Base-by-base conservation (phyloP, 1,140 invertebrate species). In the Drosophila equinoxialis region DNA sequence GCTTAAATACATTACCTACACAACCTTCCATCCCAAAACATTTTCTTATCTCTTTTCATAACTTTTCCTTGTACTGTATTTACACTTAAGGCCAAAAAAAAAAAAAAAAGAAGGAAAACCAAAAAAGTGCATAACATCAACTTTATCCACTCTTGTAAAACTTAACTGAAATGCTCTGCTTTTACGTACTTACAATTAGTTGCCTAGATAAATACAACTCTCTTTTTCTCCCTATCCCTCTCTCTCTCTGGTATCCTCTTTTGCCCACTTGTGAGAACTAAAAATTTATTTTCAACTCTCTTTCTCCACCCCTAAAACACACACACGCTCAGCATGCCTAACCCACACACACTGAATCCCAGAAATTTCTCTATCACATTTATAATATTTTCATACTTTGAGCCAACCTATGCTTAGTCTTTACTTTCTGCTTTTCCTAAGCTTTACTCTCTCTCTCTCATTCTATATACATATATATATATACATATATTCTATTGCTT, bases 171-270 rank as follows among this genome's bases (percentile, higher is more conserved):
- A 63, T 74, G 35, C 72, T 85, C 71, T 66, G 71, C 68, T 81
- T 77, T 82, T 87, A 77, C 71, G 87, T 86, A 71, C 71, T 86
- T 86, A 71, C 74, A 86, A 86, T 86, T 86, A 86, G 83, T 86
- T 86, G 58, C 75, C 81, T 87, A 86, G 77, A 77, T 83, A 85
- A 85, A 85, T 85, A 85, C 74, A 85, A 85, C 82, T 85, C 79
- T 74, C 79, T 78, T 26, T 59, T 48, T 54, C 65, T 14, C 5
- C 42, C n/a, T 23, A 10, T 10, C 45, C 7, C 17, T 51, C 8
- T 14, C 17, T 17, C 14, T 48, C 45, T 17, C 45, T 45, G 11
- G 11, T 1, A 13, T 13, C 11, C n/a, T n/a, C 13, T n/a, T 13
- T 42, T 13, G 1, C 54, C 10, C 54, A 14, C 55, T 37, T 37